phyloP scores from a whole-genome alignment of 2,113 vertebrate species.

The Chroicocephalus ridibundus region DNA sequence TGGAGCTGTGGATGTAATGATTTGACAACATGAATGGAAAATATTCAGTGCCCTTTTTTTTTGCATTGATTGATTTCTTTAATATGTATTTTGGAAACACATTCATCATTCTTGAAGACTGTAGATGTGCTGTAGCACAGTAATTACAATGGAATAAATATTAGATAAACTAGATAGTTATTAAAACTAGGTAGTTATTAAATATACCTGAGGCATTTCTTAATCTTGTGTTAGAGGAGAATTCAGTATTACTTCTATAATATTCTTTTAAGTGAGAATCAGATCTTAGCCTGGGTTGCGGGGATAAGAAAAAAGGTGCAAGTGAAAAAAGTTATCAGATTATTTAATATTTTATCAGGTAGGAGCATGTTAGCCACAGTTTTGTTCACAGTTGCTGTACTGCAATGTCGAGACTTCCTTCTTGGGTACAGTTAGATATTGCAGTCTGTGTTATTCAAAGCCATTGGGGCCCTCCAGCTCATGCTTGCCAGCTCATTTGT shows the following conservation, averaged over 20 bases:
- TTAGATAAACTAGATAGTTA: not conserved
- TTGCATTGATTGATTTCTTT: not conserved
- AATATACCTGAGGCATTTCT: not conserved
- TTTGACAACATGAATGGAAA: not conserved
- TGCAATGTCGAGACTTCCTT: not conserved
- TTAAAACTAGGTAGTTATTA: not conserved
- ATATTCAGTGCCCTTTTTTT: not conserved
- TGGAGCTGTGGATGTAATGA: not conserved
- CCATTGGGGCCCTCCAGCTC: not conserved
- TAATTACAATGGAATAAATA: conserved; percentile 16
- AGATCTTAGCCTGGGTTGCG: not conserved
- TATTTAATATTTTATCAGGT: not conserved
- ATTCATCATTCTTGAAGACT: not conserved
- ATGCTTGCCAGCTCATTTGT: not conserved
- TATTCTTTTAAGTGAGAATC: not conserved
- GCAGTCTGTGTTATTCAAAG: not conserved
- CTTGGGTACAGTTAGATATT: not conserved
- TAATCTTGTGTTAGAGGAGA: not conserved
- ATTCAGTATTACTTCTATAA: conserved; percentile 12
- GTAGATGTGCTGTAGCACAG: not conserved
- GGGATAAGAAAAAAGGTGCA: not conserved
- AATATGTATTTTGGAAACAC: not conserved
- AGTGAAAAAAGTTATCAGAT: not conserved
- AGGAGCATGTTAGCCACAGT: not conserved
- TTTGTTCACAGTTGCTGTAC: not conserved